Base-by-base conservation (phyloP, 2,888 invertebrate genomes). In the Drosophila pseudotakahashii region DNA sequence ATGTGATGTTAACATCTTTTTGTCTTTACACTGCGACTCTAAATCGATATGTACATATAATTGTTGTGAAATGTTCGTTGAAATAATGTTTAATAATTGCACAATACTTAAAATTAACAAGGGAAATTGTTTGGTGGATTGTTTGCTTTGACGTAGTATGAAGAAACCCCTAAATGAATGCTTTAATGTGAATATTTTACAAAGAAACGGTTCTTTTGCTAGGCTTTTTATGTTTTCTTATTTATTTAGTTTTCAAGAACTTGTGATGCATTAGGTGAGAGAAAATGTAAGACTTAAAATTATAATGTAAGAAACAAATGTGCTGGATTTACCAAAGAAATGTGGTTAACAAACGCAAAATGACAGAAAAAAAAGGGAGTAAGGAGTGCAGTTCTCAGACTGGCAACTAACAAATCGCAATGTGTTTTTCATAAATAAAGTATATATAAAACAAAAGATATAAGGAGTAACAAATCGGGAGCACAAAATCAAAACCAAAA, bases 401-500 rank as follows among this genome's bases (percentile, higher is more conserved):
- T 61, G 73, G 71, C 68, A 78, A 55, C 79, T 76, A 48, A 60
- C 58, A 78, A 87, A 75, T 84, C 70, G 78, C 75, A 79, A 62
- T 64, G 62, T 68, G 52, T 70, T 45, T 54, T 59, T 16, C 30
- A 59, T 62, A 50, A 72, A 72, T 71, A 58, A 68, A 47, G 69
- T 41, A 50, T 39, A 54, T 58, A 69, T 36, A 48, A 64, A 66
- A 48, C 62, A 71, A 69, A 74, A 63, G 54, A 77, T 63, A 68
- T 70, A 72, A 73, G 67, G 72, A 75, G 72, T 71, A 86, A 81
- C 70, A 80, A 74, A 82, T 71, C 64, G 73, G 78, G 79, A 86
- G 72, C 79, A 83, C 73, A 76, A 80, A 87, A 87, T 79, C 85
- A 84, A 76, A 78, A 81, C 75, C 74, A 77, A 89, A 78, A 88